These are phyloP conservation scores for Planiliza haematocheilus DNA, from an alignment of 2,113 vertebrate genomes.

Conservation along the genomic window DNA sequence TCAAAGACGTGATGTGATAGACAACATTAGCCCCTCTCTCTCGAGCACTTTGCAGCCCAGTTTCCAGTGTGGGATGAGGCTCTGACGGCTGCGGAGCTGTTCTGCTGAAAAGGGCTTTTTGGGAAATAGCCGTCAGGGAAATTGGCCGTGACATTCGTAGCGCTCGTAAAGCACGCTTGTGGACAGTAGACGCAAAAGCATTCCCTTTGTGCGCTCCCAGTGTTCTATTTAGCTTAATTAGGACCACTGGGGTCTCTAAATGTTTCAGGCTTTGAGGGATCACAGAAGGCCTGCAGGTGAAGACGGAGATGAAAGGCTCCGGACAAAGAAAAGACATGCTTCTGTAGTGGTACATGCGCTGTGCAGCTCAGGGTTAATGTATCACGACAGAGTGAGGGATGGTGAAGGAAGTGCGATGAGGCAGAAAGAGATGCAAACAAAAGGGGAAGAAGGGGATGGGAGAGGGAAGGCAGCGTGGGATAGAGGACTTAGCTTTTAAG, in stretches of 20 bases:
- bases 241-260: constrained; percentile 57
- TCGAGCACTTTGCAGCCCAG: not conserved
- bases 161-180: constrained; percentile 52
- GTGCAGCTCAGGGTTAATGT: constrained; percentile 39
- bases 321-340: constrained; percentile 24
- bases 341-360: constrained; percentile 12
- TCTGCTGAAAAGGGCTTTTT: constrained; percentile 54
- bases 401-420: constrained; percentile 31
- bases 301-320: constrained; percentile 53
- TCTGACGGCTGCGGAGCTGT: constrained; percentile 18
- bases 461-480: constrained; percentile 36
- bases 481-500: constrained; percentile 42
- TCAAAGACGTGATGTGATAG: constrained; percentile 35
- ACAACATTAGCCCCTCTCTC: constrained; percentile 25
- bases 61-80: constrained; percentile 12
- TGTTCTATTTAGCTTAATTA: constrained; percentile 73
- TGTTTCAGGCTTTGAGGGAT: constrained; percentile 56
- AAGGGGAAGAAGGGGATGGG: constrained; percentile 12
- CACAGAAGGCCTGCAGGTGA: constrained; percentile 51
- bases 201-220: constrained; percentile 42
- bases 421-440: constrained; percentile 41
- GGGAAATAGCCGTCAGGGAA: constrained; percentile 49
- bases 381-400: constrained; percentile 21
- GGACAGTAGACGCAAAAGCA: constrained; percentile 36
- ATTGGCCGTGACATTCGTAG: constrained; percentile 64